Evolutionary conservation across 2,797 vertebrate species (phyloP), one percentile per base, ranked within the genome.

Genomic region (Sebastes nivosus): DNA sequence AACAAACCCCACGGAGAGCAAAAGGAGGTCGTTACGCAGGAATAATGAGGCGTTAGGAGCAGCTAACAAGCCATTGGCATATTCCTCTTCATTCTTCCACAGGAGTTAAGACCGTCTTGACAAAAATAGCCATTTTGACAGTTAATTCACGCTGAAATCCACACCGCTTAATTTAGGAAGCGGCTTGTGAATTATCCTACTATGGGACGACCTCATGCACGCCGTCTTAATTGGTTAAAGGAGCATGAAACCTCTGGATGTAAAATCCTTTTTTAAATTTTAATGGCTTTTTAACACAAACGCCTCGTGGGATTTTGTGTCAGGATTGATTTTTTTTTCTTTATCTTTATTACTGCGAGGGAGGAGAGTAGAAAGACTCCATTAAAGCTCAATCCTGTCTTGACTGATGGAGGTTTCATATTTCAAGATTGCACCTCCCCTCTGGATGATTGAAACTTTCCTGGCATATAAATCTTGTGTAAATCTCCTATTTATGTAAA

Each of bases 1-100:
- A 92, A 87, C 66, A 72, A 81, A 88, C 79, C 54, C 72, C 20
- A 42, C 5, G 2, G 55, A 79, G 82, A 84, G 67, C 77, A 79
- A 58, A 76, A 82, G 54, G 61, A 79, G 81, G 82, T 75, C 7
- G 64, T 89, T 75, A 68, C 24, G 1, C n/a, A 24, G 80, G 78
- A 80, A 84, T 84, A 84, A 88, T 84, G 77, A 78, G 77, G 54
- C 12, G 61, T 79, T 55, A 32, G 75, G 59, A 68, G 11, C 66
- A 34, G 71, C 77, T 80, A 80, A 83, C 61, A 75, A 78, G 52
- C 68, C 74, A 29, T 32, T 68, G 73, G 67, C 73, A 58, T 77
- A 75, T 82, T 74, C 38, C n/a, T 78, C 36, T 12, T 68, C 20
- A 16, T 75, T 79, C 60, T 78, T 71, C 66, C 66, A 65, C 59